These are phyloP conservation scores for Ostrea denselamellosa DNA, from an alignment of 1,140 invertebrate species.

Conservation along the genomic window DNA sequence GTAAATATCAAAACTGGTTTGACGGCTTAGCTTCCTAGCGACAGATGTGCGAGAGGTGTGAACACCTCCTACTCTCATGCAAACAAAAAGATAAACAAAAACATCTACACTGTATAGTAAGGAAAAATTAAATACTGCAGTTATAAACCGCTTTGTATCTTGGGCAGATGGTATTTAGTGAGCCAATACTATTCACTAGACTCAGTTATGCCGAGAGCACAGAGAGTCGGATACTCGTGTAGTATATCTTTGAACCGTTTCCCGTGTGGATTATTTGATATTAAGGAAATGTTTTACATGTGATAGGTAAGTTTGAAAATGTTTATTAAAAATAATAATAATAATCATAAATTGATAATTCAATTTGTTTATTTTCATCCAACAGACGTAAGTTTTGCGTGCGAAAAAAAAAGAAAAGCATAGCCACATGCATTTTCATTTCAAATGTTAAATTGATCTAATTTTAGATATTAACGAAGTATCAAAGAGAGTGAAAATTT, in stretches of 20 bases:
- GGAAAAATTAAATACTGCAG: constrained; percentile 9
- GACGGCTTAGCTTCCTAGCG: not conserved
- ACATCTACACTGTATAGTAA: not conserved
- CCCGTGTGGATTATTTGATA: not conserved
- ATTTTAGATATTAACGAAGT: too few relatives aligned
- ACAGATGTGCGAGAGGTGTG: not conserved
- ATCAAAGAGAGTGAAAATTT: too few relatives aligned
- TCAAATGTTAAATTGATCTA: too few relatives aligned
- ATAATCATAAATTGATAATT: not conserved
- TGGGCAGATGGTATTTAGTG: not conserved
- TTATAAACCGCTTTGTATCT: not conserved
- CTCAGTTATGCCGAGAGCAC: not conserved
- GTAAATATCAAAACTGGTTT: not conserved
- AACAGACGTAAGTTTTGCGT: too few relatives aligned
- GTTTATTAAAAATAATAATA: not conserved
- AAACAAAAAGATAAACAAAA: constrained; percentile 25
- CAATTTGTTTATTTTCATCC: too few relatives aligned
- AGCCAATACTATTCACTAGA: not conserved
- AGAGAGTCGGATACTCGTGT: not conserved
- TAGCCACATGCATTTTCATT: too few relatives aligned
- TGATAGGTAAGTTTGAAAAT: not conserved
- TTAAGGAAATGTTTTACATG: not conserved
- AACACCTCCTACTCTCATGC: not conserved
- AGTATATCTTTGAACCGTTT: not conserved
- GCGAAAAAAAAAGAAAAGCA: too few relatives aligned